These are phyloP conservation scores for Oophaga sylvatica DNA, from an alignment of 2,797 vertebrate genomes.

Conservation along the genomic window DNA sequence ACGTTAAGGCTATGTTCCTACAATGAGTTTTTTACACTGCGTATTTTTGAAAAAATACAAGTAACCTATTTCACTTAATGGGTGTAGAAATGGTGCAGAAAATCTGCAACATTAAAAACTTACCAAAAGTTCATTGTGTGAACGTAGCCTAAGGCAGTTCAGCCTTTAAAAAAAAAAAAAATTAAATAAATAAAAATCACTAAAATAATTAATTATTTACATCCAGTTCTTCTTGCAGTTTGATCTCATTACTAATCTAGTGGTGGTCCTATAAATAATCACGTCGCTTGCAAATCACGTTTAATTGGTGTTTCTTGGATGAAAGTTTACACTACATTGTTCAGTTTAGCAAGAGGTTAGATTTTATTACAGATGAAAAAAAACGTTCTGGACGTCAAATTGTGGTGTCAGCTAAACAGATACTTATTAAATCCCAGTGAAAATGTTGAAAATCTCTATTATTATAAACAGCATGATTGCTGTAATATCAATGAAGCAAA, in stretches of 20 bases:
- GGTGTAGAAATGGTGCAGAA: too few relatives aligned
- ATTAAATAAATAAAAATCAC: neutral
- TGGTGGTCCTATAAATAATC: slow-evolving; percentile 41
- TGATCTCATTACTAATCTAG: slow-evolving; percentile 59
- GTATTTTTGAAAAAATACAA: too few relatives aligned
- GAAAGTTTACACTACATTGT: slow-evolving; percentile 6
- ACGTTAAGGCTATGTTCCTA: too few relatives aligned
- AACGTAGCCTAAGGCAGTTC: too few relatives aligned
- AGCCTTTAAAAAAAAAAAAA: neutral
- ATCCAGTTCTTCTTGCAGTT: slow-evolving; percentile 19
- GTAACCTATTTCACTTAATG: too few relatives aligned
- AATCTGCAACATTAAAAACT: too few relatives aligned
- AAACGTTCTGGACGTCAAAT: slow-evolving; percentile 9
- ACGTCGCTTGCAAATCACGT: slow-evolving; percentile 20
- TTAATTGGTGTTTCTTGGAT: slow-evolving; percentile 43
- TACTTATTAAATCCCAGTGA: slow-evolving; percentile 39
- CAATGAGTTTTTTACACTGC: too few relatives aligned
- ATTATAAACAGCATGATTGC: slow-evolving; percentile 54
- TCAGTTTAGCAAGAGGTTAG: slow-evolving; percentile 7
- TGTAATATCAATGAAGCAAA: slow-evolving; percentile 31
- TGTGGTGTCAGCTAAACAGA: slow-evolving; percentile 42
- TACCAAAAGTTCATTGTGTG: too few relatives aligned
- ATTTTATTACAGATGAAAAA: neutral
- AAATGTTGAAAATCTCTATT: slow-evolving; percentile 26
- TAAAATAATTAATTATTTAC: slow-evolving; percentile 19